These are phyloP conservation scores for Leptatherina wallacei DNA, from an alignment of 2,797 vertebrate genomes.

Conservation along the genomic window DNA sequence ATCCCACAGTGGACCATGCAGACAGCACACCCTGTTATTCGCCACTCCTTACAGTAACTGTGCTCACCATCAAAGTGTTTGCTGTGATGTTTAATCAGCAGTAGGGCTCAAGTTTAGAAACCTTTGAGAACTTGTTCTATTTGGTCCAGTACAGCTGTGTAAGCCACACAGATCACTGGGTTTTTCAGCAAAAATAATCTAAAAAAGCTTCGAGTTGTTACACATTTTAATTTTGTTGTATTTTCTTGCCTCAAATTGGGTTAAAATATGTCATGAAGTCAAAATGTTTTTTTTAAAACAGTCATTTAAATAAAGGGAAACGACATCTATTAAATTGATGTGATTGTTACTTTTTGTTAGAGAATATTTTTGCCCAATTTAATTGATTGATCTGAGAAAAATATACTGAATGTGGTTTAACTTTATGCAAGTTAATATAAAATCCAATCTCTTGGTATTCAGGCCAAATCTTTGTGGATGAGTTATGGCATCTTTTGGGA, in stretches of 20 bases:
- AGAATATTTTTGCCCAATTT: too few relatives aligned
- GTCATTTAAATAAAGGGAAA: too few relatives aligned
- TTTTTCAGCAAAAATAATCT: background rate
- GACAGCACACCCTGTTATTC: slow-evolving; percentile 52
- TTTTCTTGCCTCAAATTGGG: background rate
- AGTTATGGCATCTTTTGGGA: too few relatives aligned
- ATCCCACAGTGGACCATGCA: slow-evolving; percentile 43
- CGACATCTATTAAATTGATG: too few relatives aligned
- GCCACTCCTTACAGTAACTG: slow-evolving; percentile 18
- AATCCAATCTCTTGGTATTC: too few relatives aligned
- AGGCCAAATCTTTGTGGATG: too few relatives aligned
- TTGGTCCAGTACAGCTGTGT: background rate
- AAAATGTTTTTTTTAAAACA: too few relatives aligned
- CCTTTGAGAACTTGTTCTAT: background rate
- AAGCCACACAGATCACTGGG: background rate
- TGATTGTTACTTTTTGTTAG: too few relatives aligned
- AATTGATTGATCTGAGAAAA: too few relatives aligned
- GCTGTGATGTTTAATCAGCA: slow-evolving; percentile 47
- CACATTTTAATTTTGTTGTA: background rate
- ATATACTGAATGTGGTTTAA: too few relatives aligned
- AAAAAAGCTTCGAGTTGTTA: background rate
- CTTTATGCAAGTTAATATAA: too few relatives aligned
- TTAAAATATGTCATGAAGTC: background rate
- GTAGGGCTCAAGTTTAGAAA: background rate
- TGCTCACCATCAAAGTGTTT: slow-evolving; percentile 50